These are phyloP conservation scores for Armadillidium nasatum DNA, from an alignment of 1,140 invertebrate species.

Conservation along the genomic window DNA sequence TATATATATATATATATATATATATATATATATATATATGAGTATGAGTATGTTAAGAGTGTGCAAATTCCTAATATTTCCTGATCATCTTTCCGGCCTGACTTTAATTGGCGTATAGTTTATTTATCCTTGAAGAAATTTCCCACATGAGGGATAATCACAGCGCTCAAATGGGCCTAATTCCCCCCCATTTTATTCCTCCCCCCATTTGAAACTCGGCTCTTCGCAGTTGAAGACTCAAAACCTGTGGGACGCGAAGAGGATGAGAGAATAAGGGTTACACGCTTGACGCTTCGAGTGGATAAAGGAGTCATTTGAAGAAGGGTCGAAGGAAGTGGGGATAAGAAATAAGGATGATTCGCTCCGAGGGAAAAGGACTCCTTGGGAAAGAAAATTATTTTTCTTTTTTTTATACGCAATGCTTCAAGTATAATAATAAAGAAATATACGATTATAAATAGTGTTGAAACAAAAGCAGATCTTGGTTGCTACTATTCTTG, in stretches of 20 bases:
- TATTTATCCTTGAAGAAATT: conserved; percentile 12
- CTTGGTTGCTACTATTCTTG: no score
- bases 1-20: conserved; percentile 17
- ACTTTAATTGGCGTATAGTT: background rate
- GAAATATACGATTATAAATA: no score
- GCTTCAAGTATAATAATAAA: no score
- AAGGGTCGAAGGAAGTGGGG: conserved; percentile 37
- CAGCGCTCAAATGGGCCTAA: background rate
- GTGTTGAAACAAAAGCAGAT: no score
- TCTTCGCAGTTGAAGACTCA: no score
- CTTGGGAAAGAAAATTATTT: background rate
- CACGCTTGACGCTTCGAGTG: background rate
- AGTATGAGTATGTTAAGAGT: background rate
- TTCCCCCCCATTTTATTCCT: background rate
- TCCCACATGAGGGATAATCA: conserved; percentile 9
- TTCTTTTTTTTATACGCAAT: background rate
- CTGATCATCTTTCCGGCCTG: background rate
- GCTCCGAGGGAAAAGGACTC: conserved; percentile 3
- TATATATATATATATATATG: no score
- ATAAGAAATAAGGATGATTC: background rate
- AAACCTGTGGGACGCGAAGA: background rate
- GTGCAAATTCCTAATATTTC: background rate
- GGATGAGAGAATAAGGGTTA: background rate
- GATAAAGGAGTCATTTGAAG: conserved; percentile 30
- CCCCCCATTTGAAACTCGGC: no score